Base-by-base conservation (phyloP, 2,113 vertebrate species). In the Apodemus speciosus region DNA sequence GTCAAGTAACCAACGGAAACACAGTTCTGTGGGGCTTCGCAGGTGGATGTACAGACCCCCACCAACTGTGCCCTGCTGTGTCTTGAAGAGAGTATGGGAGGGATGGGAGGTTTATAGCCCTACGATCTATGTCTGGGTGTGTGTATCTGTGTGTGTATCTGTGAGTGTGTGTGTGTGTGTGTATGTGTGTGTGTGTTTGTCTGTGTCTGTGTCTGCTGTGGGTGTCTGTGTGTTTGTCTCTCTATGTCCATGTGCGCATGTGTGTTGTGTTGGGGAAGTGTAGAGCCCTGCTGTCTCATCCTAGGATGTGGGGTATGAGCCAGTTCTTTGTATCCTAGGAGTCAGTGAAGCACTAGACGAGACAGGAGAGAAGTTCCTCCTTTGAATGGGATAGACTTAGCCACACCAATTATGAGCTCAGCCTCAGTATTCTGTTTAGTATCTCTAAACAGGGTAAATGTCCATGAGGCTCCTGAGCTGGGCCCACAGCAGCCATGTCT, bases 351-450 rank as follows among this genome's bases (percentile, higher is more conserved):
- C 15, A 60, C 6, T 69, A 6, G 38, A 71, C 11, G 51, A 77
- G 51, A 49, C 60, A 62, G 53, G 60, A 69, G 25, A 85, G 35
- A 69, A 30, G 9, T 15, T 76, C 32, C 72, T 35, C 23, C 13
- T 43, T 58, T 46, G 56, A 51, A 62, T 14, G 9, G 14, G 51
- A 6, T 23, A 64, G 51, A 79, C 10, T 46, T 53, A 11, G 43
- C 35, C 69, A 40, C 40, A 38, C 72, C 21, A 30, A 15, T 62
- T 85, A 79, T 35, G 62, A 62, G 62, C 51, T 94, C 32, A 49
- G 56, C 56, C 73, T 86, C 81, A 86, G 73, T 80, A 64, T 86
- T 73, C 71, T n/a, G n/a, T n/a, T n/a, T n/a, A n/a, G n/a, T 27
- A 30, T 43, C 9, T 8, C 15, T 64, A 53, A 86, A 20, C 25